Evolutionary conservation across 2,113 vertebrate species (phyloP), one percentile per base, ranked within the genome.

Genomic region (Tachysurus vachellii): DNA sequence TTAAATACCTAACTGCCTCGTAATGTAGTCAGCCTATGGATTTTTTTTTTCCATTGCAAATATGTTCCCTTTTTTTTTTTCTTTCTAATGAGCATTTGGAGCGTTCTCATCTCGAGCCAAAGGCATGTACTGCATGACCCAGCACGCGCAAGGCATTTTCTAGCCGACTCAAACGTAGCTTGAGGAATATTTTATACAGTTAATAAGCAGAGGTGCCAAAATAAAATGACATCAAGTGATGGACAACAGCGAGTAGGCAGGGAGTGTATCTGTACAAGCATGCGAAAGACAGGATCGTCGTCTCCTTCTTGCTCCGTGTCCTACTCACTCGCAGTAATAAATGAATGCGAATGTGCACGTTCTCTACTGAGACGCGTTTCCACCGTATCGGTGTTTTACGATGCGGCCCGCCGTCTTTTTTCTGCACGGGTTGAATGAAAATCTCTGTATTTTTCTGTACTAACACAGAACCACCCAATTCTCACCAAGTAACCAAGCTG

Each of bases 201-300:
- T 54, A 28, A 54, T 54, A 54, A 77, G 75, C 50, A 28, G 6
- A 77, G 26, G 75, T 77, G 75, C 6, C 50, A 77, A 28, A 54
- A 77, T 54, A 77, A 77, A 77, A 54, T 77, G 75, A 77, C 50
- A 54, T 53, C 53, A 26, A 28, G 8, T 54, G 50, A 77, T 77
- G 50, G 50, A 77, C 50, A 54, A 28, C 12, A 17, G 26, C 53
- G 75, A 53, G 14, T n/a, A 77, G 44, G 44, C 73, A 76, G 73
- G 42, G 73, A 76, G 73, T 76, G 23, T 76, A 21, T 76, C 44
- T 76, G 73, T 26, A 53, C 73, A 76, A 50, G 73, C 73, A 76
- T 50, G 11, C 6, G 73, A n/a, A 53, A 50, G 23, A 21, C 44
- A 50, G 47, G 44, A 76, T 53, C 7, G 44, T 26, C 23, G 11